Conservation (phyloP, 2,888 invertebrate species). For the Sepioteuthis lessoniana region DNA sequence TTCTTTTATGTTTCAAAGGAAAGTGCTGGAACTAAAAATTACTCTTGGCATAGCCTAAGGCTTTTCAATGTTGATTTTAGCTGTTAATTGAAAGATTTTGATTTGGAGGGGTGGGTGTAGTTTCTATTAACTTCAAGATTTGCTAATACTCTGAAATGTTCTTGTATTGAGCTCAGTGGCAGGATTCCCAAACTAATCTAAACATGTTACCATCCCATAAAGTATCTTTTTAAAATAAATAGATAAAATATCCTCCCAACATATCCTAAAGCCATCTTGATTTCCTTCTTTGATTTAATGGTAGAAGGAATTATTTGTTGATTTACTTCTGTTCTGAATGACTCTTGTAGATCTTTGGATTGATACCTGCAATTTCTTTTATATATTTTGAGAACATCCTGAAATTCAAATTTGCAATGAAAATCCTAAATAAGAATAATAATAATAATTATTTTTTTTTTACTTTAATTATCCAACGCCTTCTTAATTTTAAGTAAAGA, state of each 20-base stretch:
- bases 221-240: not conserved
- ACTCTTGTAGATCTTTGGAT: not conserved
- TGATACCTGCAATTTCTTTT: not conserved
- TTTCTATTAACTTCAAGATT: not conserved
- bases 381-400: not conserved
- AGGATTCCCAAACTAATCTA: not conserved
- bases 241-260: not conserved
- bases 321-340: not conserved
- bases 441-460: not conserved
- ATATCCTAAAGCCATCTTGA: not conserved
- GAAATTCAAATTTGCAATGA: not conserved
- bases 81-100: not conserved
- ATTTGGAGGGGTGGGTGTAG: not conserved
- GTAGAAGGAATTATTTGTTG: not conserved
- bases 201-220: not conserved
- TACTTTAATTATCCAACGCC: no score
- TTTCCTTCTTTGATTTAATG: not conserved
- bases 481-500: no score
- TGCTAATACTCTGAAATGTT: not conserved
- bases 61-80: not conserved
- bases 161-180: not conserved
- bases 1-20: not conserved
- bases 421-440: not conserved
- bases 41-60: not conserved
- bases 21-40: not conserved